Base-by-base conservation (phyloP, 2,113 vertebrate species). In the Neolamprologus sp. region DNA sequence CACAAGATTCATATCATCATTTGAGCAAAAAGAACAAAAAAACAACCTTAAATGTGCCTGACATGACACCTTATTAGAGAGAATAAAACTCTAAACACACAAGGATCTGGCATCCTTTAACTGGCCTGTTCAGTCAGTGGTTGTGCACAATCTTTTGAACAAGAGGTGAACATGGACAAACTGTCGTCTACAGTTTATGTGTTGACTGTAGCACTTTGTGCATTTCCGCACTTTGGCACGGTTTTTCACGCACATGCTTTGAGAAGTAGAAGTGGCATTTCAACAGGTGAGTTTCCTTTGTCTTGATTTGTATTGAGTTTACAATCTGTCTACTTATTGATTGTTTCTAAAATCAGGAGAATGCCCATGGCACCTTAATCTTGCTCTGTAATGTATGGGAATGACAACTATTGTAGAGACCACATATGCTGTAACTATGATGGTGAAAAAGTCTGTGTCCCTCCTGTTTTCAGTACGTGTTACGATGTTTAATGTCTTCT, bases 371-470 rank as follows among this genome's bases (percentile, higher is more conserved):
- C 83, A 51, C 42, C 81, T 95, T 82, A 85, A 87, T 28, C 91
- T 91, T 26, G 81, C 91, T 12, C 93, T 93, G 45, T 95, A 95
- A 45, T 87, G 89, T 19, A 88, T 58, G 92, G 88, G 16, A 96
- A 95, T 60, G 53, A 23, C 13, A 94, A 95, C 83, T 96, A 94
- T 85, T 80, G 87, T 9, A 88, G 80, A 23, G 63, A 89, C 17
- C 85, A 96, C 86, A 95, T 95, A 88, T 95, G 91, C 63, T 96
- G 94, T 86, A 86, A 91, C 23, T 95, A 93, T 87, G 95, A 93
- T 88, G 95, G 95, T 58, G 93, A 91, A 19, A 86, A 94, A 13
- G 92, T 95, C 37, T 96, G 96, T 83, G 93, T 96, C 17, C 94
- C 93, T 17, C 93, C 94, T 35, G 92, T 91, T 81, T 96, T 95